Conservation (phyloP, 1,140 invertebrate genomes). For the Caerostris darwini region DNA sequence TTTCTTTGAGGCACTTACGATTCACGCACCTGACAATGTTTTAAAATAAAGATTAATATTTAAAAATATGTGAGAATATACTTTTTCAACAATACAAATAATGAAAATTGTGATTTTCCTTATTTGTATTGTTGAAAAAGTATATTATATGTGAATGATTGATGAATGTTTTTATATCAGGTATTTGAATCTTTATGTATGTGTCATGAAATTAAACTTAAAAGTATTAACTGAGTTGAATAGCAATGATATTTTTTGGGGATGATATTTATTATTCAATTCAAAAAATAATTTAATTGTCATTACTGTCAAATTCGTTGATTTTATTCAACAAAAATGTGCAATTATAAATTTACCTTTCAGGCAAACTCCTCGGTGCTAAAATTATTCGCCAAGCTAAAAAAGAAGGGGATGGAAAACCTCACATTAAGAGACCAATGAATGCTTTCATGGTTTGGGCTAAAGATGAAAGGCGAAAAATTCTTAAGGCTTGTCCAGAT, state of each 20-base stretch:
- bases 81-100: too few species aligned
- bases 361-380: slow-evolving; percentile 86
- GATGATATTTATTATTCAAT: background rate
- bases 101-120: too few species aligned
- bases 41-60: too few species aligned
- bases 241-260: background rate
- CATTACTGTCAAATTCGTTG: background rate
- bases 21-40: too few species aligned
- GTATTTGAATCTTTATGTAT: too few species aligned
- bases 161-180: too few species aligned
- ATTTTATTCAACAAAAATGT: too few species aligned
- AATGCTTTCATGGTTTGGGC: slow-evolving; percentile 99
- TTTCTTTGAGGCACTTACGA: too few species aligned
- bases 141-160: too few species aligned
- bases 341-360: background rate
- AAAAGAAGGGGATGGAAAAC: slow-evolving; percentile 91
- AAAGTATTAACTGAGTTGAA: background rate
- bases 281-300: background rate
- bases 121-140: too few species aligned
- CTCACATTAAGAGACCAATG: slow-evolving; percentile 99
- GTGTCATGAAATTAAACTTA: too few species aligned
- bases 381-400: slow-evolving; percentile 95
- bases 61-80: too few species aligned
- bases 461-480: slow-evolving; percentile 98
- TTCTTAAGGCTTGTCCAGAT: slow-evolving; percentile 98